Conservation (phyloP, 2,113 vertebrate species). For the Heliornis fulica region DNA sequence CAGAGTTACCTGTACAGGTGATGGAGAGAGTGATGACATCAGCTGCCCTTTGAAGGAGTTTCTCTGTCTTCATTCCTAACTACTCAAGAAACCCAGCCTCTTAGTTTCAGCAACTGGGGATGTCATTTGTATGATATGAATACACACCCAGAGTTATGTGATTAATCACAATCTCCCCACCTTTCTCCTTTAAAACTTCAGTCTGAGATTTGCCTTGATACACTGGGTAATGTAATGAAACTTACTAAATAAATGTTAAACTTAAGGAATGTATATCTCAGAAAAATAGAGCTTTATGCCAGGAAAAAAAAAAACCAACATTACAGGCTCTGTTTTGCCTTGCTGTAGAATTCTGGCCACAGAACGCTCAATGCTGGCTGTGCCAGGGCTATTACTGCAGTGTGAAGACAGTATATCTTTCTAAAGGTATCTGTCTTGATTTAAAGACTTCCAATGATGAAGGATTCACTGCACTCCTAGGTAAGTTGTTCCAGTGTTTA, state of each 20-base stretch:
- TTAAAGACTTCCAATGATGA: constrained; percentile 20
- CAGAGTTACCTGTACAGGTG: not conserved
- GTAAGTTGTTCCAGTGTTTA: constrained; percentile 1
- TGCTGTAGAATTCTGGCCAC: not conserved
- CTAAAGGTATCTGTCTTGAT: constrained; percentile 20
- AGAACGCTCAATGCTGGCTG: not conserved
- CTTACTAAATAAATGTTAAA: not conserved
- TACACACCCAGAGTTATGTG: not conserved
- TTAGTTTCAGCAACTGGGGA: not conserved
- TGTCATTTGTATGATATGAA: not conserved
- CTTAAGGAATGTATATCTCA: not conserved
- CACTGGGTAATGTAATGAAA: not conserved
- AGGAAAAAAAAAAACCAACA: not conserved
- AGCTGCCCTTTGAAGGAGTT: not conserved
- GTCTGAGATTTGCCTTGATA: not conserved
- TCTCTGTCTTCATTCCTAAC: not conserved
- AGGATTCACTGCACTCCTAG: constrained; percentile 12
- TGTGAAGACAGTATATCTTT: constrained; percentile 1
- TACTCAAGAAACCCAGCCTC: not conserved
- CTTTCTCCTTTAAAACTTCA: not conserved
- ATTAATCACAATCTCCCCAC: not conserved
- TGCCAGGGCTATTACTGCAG: constrained; percentile 2
- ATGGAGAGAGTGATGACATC: not conserved
- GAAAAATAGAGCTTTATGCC: not conserved
- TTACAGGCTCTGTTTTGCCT: not conserved